Base-by-base conservation (phyloP, 2,888 invertebrate genomes). In the Hermaeophaga mercurialis region DNA sequence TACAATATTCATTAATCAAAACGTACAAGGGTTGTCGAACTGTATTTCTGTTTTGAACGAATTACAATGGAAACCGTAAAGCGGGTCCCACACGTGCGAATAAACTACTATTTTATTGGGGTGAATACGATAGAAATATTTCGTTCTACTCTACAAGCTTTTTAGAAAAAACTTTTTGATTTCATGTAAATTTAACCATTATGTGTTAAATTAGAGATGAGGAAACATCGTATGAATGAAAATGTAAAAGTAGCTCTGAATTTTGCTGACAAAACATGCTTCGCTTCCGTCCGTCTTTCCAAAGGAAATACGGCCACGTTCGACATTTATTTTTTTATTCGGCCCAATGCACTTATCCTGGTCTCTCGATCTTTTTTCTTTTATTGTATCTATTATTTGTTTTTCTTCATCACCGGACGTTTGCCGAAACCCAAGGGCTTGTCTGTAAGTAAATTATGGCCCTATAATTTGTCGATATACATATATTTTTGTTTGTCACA, bases 341-440 rank as follows among this genome's bases (percentile, higher is more conserved):
- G 18, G 48, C 48, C 50, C 59, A 59, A 64, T 64, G 61, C 60
- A 64, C 64, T 62, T 64, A 62, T 62, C 59, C 39, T 26, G 55
- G 44, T 49, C 48, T 57, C 50, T 53, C 52, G 33, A 60, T 47
- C 38, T 49, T 39, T 56, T 22, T 34, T 6, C 19, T 46, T 46
- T 52, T 52, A 60, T 57, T 31, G 39, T 18, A 26, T 41, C 41
- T 17, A 50, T 56, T 54, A 54, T 49, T 54, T 44, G 47, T 41
- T 38, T 39, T 45, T 39, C 22, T 47, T 17, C 34, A 44, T 44
- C 17, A 11, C 22, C 8, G 15, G 44, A 52, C 34, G 19, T 52
- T 44, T 41, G 11, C 46, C 24, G 15, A 47, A n/a, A 19, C 24
- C 39, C 19, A 9, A 46, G 24, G 31, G 12, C 14, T 26, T 14